Evolutionary conservation across 1,140 invertebrate species (phyloP).

Genomic region (Dendrolimus punctatus): DNA sequence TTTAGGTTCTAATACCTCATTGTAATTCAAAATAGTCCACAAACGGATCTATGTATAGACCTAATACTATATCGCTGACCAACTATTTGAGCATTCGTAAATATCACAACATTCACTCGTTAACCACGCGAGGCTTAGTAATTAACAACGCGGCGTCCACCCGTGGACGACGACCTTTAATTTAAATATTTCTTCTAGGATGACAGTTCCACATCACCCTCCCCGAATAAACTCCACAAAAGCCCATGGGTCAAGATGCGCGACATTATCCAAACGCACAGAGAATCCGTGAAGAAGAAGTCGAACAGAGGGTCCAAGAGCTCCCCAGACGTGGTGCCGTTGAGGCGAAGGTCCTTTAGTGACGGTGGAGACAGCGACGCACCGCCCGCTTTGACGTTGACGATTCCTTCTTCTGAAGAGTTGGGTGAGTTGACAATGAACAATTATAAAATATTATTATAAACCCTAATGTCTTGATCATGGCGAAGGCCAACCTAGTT

Average conservation of each 20-base stretch:
- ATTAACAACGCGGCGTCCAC: not conserved
- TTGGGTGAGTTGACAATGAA: slow-evolving; percentile 32
- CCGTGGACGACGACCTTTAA: not conserved
- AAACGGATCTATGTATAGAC: too few relatives aligned
- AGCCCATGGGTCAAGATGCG: slow-evolving; percentile 81
- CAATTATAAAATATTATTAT: too few relatives aligned
- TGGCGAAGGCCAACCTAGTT: too few relatives aligned
- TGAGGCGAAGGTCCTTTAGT: slow-evolving; percentile 68
- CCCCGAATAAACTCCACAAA: slow-evolving; percentile 69
- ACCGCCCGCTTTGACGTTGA: slow-evolving; percentile 71
- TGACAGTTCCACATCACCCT: slow-evolving; percentile 60
- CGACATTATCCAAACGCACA: slow-evolving; percentile 79
- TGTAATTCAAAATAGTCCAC: too few relatives aligned
- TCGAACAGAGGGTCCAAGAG: slow-evolving; percentile 36
- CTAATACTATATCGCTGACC: too few relatives aligned
- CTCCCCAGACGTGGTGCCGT: slow-evolving; percentile 54
- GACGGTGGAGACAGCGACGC: slow-evolving; percentile 63
- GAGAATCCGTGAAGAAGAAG: slow-evolving; percentile 78
- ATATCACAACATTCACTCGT: too few relatives aligned
- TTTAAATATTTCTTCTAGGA: slow-evolving; percentile 29
- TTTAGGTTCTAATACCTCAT: too few relatives aligned
- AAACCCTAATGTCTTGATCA: too few relatives aligned
- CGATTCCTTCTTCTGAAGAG: slow-evolving; percentile 75
- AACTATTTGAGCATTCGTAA: too few relatives aligned
- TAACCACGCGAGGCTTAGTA: too few relatives aligned